Conservation (phyloP, 1,140 invertebrate genomes). For the Drosophila orena region DNA sequence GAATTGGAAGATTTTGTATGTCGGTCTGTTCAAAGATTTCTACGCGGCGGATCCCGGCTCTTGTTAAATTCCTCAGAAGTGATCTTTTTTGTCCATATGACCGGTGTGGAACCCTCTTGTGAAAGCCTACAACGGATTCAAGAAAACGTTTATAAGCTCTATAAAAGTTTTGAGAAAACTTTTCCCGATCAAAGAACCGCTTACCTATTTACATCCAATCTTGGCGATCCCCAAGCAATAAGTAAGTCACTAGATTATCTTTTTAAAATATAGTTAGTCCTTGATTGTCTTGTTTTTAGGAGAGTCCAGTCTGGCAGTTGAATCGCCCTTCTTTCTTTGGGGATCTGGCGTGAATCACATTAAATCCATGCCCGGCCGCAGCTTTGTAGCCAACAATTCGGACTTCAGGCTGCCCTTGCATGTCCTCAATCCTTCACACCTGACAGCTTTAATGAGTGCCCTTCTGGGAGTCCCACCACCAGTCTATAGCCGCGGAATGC, state of each 20-base stretch:
- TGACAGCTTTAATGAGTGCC: constrained; percentile 94
- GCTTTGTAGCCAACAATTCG: constrained; percentile 26
- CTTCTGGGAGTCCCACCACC: constrained; percentile 94
- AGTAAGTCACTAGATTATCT: constrained; percentile 1
- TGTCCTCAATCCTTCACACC: constrained; percentile 94
- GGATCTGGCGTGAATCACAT: constrained; percentile 90
- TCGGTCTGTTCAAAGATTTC: constrained; percentile 90
- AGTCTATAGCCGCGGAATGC: constrained; percentile 93
- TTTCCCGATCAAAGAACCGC: constrained; percentile 93
- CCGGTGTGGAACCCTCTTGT: constrained; percentile 94
- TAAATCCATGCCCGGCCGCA: constrained; percentile 12
- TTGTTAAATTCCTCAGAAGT: constrained; percentile 87
- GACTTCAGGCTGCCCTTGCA: constrained; percentile 55
- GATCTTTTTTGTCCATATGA: constrained; percentile 96
- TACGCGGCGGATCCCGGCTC: constrained; percentile 85
- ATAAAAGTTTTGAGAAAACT: constrained; percentile 89
- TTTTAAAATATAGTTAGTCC: background rate
- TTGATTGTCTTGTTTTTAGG: constrained; percentile 87
- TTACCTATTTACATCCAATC: constrained; percentile 96
- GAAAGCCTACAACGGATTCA: constrained; percentile 90
- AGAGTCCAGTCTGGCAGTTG: constrained; percentile 94
- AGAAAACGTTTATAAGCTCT: constrained; percentile 91
- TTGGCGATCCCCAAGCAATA: constrained; percentile 96
- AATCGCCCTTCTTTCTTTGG: constrained; percentile 97
- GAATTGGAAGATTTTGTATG: constrained; percentile 96